Evolutionary conservation across 1,140 invertebrate genomes (phyloP).

Genomic region (Euschistus heros): DNA sequence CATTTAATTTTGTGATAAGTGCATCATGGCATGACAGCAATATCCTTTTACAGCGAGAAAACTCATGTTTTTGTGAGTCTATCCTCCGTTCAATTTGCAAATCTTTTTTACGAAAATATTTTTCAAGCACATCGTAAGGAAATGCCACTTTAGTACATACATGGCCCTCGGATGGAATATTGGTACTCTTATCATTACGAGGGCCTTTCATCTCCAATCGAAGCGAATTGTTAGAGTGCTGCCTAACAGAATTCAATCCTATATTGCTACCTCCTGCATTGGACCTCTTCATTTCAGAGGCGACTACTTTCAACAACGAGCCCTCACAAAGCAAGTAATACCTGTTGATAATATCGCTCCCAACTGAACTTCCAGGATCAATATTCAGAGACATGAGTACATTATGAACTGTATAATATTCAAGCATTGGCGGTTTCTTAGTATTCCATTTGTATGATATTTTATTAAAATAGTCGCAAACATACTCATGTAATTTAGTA

Average conservation of each 20-base stretch:
- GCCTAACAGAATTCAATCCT: too few species aligned
- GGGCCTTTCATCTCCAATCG: too few species aligned
- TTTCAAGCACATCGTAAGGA: too few species aligned
- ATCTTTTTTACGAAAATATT: too few species aligned
- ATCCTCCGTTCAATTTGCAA: neutral
- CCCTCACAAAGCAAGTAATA: neutral
- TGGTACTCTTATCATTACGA: too few species aligned
- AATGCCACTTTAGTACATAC: too few species aligned
- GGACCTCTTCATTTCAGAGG: too few species aligned
- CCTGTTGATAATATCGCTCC: neutral
- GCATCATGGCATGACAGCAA: neutral
- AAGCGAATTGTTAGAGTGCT: too few species aligned
- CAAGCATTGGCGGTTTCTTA: neutral
- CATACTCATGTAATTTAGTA: neutral
- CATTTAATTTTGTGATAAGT: neutral
- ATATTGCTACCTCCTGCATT: too few species aligned
- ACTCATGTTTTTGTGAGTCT: neutral
- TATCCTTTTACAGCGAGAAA: neutral
- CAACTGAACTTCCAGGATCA: neutral
- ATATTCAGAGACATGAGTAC: neutral
- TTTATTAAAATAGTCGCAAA: conserved; percentile 1
- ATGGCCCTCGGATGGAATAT: too few species aligned
- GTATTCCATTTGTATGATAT: conserved; percentile 1
- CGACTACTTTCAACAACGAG: neutral
- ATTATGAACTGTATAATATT: neutral